Evolutionary conservation across 2,888 invertebrate species (phyloP).

Genomic region (Teinopalpus imperialis): DNA sequence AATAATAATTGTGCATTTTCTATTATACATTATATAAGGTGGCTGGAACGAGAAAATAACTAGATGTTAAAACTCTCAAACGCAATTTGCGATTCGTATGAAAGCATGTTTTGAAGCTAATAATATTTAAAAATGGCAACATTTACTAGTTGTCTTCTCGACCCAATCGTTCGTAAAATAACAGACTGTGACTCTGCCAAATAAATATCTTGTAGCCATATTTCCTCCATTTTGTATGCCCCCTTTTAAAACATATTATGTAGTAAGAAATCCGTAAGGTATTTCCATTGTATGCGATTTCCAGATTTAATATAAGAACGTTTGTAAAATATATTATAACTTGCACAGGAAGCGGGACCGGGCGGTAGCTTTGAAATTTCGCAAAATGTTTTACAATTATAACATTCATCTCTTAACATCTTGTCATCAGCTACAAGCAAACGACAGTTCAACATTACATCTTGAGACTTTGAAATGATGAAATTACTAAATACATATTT

Average conservation of each 20-base stretch:
- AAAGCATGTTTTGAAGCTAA: no score
- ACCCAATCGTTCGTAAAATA: neutral
- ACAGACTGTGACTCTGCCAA: constrained; percentile 42
- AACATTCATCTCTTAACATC: neutral
- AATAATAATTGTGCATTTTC: constrained; percentile 13
- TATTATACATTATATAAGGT: constrained; percentile 2
- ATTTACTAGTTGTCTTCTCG: neutral
- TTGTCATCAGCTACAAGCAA: no score
- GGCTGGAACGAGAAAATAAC: neutral
- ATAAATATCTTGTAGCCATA: constrained; percentile 28
- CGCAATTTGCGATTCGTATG: neutral
- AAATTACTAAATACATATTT: no score
- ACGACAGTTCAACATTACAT: no score
- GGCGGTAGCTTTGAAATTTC: neutral
- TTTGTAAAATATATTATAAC: constrained; percentile 27
- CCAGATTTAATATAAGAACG: constrained; percentile 28
- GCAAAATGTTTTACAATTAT: no score
- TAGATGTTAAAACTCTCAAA: no score
- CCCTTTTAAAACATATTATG: constrained; percentile 22
- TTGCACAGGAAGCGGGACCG: constrained; percentile 25
- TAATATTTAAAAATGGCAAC: no score
- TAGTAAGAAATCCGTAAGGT: constrained; percentile 18
- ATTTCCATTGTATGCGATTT: constrained; percentile 19
- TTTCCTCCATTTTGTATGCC: constrained; percentile 21
- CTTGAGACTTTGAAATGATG: no score